phyloP scores from a whole-genome alignment of 1,140 invertebrate species.

The Sitobion miscanthi region DNA sequence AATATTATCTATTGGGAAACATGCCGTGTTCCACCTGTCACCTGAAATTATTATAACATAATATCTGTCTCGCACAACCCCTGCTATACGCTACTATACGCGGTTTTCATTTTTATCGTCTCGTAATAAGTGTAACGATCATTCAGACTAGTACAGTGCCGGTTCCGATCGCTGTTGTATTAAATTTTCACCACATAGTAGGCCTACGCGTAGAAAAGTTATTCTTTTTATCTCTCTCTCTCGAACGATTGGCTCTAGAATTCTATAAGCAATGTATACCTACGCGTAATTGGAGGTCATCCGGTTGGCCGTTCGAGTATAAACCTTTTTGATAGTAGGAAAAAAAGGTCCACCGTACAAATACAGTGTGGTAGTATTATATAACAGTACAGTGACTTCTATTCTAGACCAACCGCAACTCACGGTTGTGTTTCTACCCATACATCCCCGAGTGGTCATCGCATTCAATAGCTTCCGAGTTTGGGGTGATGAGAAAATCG shows the following conservation, averaged over 20 bases:
- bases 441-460: too few relatives aligned
- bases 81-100: neutral
- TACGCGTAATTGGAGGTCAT: neutral
- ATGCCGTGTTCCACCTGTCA: neutral
- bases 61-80: neutral
- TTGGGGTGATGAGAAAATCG: neutral
- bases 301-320: neutral
- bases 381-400: neutral
- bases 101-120: neutral
- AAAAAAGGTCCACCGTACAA: neutral
- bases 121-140: neutral
- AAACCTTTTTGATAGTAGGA: neutral
- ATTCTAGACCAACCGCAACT: neutral
- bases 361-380: neutral
- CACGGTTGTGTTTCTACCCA: neutral
- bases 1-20: neutral
- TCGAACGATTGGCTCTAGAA: neutral
- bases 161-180: neutral
- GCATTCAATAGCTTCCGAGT: neutral
- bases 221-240: neutral
- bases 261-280: neutral
- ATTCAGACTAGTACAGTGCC: neutral
- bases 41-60: neutral
- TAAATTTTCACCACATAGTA: too few relatives aligned
- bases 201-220: neutral